Base-by-base conservation (phyloP, 2,113 vertebrate genomes). In the Rostratula benghalensis region DNA sequence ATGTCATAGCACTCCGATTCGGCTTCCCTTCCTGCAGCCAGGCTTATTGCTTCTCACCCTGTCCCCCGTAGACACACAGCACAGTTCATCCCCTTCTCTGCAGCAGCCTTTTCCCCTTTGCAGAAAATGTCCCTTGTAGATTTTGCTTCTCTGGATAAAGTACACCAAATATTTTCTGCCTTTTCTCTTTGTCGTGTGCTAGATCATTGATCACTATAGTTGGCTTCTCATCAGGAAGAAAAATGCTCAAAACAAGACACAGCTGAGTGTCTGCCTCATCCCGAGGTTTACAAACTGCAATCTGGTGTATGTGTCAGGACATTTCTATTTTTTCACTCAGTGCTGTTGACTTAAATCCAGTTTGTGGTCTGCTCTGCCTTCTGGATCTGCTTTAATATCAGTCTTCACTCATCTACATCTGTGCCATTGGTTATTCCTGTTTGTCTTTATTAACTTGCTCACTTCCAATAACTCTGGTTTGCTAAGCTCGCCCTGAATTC, bases 61-160 rank as follows among this genome's bases (percentile, higher is more conserved):
- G 4, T 10, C 41, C 86, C 50, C 5, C 0, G 4, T 4, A 83
- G 56, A 67, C 1, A 3, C 14, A 41, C 41, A 74, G 57, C 24
- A 73, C 53, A 39, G 37, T 68, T 86, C 39, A 60, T 80, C 90
- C 22, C 48, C 30, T 76, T 95, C 35, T 88, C 71, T 77, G 22
- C 20, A 4, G 6, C n/a, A 54, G 28, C 27, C 22, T 65, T 74
- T 87, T 69, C 24, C 46, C 7, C 22, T 77, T 91, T 74, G 67
- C 91, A 53, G 60, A 89, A 83, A 74, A 57, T 9, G 5, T 43
- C 19, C 6, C 31, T 9, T 63, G 20, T 50, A 54, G 22, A 28
- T 83, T 93, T 94, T 87, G 8, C 41, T 89, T 87, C 65, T 81
- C 43, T 87, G 19, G 16, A 70, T 81, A 68, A 94, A 93, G 69